Base-by-base conservation (phyloP, 2,888 invertebrate species). In the Cremastinae sp. region DNA sequence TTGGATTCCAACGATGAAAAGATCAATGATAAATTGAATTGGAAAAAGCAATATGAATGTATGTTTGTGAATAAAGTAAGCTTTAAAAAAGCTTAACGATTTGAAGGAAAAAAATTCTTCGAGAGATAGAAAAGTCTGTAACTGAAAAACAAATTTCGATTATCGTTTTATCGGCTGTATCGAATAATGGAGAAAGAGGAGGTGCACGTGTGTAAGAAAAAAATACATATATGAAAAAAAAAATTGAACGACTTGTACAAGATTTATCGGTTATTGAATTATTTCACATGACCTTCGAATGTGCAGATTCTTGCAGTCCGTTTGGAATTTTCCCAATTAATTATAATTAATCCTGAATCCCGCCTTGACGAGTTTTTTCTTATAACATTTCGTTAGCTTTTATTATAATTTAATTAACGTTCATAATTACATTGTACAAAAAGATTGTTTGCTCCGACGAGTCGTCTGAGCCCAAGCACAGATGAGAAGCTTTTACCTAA, bases 81-180 rank as follows among this genome's bases (percentile, higher is more conserved):
- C 58, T 58, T 58, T 58, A 39, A 20, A 58, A 58, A 58, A 58
- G 41, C 58, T 41, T 58, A 39, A 12, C 16, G 14, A 51, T 51
- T 7, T 51, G 28, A 39, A 35, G 56, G 41, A 45, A 45, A 18
- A 41, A 56, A 58, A 10, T 41, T 58, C 58, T n/a, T 58, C 12
- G 41, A 58, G 41, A 41, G 16, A 41, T 18, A 18, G 41, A 58
- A 58, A 43, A 58, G 12, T 58, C 39, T 58, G 18, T 20, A 18
- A 41, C 41, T 5, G 9, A 18, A 12, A n/a, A 7, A 16, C n/a
- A 7, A 41, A 58, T 18, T 58, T n/a, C 58, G 58, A 56, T 39
- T 3, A 56, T 37, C 1, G 18, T 16, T 56, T 56, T 37, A 10
- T 37, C 37, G 37, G 10, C 37, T 16, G 37, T 35, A 20, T 43